Base-by-base conservation (phyloP, 2,888 invertebrate genomes). In the Drosophila nigricruria region DNA sequence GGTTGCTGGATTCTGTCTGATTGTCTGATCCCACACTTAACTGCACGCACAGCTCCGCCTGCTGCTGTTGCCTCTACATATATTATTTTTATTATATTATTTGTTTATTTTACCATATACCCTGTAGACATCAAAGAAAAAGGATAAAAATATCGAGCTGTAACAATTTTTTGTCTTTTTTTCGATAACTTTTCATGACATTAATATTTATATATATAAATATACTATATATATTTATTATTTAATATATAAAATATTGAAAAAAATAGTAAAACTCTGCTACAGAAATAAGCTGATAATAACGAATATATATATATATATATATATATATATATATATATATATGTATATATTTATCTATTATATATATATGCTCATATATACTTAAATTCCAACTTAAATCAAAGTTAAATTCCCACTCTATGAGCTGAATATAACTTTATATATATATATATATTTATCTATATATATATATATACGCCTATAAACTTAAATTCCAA, bases 21-120 rank as follows among this genome's bases (percentile, higher is more conserved):
- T 66, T 65, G 34, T 23, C 34, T 36, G 56, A 42, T 36, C 25
- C 65, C 18, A 64, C 43, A 80, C 43, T 80, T 77, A 56, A 25
- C 50, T 54, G 58, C 49, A 45, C 57, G 57, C 47, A 47, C 57
- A 20, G 25, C 25, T 25, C 1, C 32, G 27, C 10, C 27, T 38
- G 30, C 18, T 47, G 25, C 23, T 53, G n/a, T n/a, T 52, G 30
- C 9, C 18, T 18, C 14, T 49, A 49, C 49, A 49, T 32, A 49
- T 32, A 49, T 42, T 56, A 52, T 18, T 50, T 59, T 27, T 49
- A 32, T 42, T 53, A 43, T 25, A 45, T 56, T 27, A 53, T 45
- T 27, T 50, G 36, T 57, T 57, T 42, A 50, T 45, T 43, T n/a
- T 32, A 0, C 3, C 18, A 50, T 10, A 32, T 50, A 71, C 64